phyloP scores from a whole-genome alignment of 2,113 vertebrate genomes.

The Isurus oxyrinchus region DNA sequence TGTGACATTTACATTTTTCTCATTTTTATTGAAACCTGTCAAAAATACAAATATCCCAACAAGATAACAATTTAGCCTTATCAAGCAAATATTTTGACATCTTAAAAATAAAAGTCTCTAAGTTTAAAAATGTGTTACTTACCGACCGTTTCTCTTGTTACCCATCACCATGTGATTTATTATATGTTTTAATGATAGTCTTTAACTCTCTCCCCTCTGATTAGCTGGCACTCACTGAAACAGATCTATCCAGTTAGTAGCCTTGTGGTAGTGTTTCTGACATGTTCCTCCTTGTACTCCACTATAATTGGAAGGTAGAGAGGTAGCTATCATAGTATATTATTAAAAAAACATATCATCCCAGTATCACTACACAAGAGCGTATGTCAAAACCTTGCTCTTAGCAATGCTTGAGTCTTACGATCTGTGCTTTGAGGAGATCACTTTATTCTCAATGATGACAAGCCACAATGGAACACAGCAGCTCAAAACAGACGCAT shows the following conservation, averaged over 20 bases:
- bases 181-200: background rate
- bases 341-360: constrained; percentile 19
- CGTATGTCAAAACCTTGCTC: constrained; percentile 30
- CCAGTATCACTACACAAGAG: constrained; percentile 24
- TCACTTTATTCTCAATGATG: constrained; percentile 34
- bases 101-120: background rate
- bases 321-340: background rate
- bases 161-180: background rate
- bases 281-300: background rate
- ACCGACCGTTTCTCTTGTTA: background rate
- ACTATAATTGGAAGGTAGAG: constrained; percentile 27
- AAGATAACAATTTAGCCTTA: background rate
- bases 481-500: background rate
- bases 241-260: background rate
- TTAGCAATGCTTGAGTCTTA: constrained; percentile 5
- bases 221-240: background rate
- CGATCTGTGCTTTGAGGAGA: constrained; percentile 22
- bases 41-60: background rate
- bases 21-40: background rate
- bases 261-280: constrained; percentile 2
- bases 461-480: background rate
- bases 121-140: background rate
- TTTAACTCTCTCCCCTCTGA: constrained; percentile 13
- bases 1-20: background rate
- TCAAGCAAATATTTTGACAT: constrained; percentile 10